A percentile compares a stretch with the other conserved stretches of the same genome.
phyloP scores from a whole-genome alignment of 2,888 invertebrate species.

The Plebejus anna region DNA sequence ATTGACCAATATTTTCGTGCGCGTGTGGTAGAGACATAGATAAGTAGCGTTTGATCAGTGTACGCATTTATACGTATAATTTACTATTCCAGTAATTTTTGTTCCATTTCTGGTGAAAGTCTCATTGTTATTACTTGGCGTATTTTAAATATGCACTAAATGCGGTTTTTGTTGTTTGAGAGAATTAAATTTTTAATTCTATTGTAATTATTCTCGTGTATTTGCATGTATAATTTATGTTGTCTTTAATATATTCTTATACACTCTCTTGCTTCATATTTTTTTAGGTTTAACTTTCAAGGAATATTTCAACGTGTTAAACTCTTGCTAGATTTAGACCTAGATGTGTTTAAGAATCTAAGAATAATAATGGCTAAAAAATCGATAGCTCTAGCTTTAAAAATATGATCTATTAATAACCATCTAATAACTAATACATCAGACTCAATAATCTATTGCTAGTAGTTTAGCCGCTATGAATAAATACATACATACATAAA shows the following conservation, averaged over 20 bases:
- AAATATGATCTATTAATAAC: too few relatives aligned
- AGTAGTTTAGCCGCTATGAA: too few relatives aligned
- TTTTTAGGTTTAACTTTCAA: neutral
- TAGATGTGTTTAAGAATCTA: too few relatives aligned
- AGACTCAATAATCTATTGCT: too few relatives aligned
- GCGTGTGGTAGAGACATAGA: too few relatives aligned
- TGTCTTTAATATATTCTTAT: neutral
- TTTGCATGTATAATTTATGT: neutral
- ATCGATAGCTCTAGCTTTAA: too few relatives aligned
- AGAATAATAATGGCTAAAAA: too few relatives aligned
- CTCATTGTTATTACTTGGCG: neutral
- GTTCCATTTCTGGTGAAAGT: neutral
- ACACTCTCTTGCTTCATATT: neutral
- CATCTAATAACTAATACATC: too few relatives aligned
- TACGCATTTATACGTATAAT: too few relatives aligned
- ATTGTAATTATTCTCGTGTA: neutral
- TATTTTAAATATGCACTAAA: neutral
- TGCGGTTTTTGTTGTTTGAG: neutral
- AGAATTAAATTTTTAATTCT: neutral
- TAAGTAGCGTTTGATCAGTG: too few relatives aligned
- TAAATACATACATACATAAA: too few relatives aligned
- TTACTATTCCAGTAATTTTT: neutral
- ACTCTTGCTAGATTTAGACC: neutral
- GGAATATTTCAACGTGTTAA: neutral
- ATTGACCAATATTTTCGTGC: too few relatives aligned